phyloP scores from a whole-genome alignment of 2,797 vertebrate genomes.

The Staurois parvus region DNA sequence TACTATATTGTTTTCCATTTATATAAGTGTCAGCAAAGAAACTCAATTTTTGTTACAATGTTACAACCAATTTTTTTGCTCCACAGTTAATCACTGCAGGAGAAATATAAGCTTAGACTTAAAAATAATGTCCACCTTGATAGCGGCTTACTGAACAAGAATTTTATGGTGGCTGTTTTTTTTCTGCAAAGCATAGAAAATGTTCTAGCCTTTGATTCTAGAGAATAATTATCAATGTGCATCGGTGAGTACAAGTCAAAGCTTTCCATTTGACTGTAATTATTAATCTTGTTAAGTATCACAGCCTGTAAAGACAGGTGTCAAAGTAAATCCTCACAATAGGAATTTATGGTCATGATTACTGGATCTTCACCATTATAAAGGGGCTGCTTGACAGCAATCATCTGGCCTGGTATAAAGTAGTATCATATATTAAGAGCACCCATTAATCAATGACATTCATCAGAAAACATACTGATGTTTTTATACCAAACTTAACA shows the following conservation, averaged over 20 bases:
- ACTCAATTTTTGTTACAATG: slow-evolving; percentile 41
- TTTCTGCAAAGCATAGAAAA: slow-evolving; percentile 35
- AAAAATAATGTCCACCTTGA: slow-evolving; percentile 50
- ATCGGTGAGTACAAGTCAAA: slow-evolving; percentile 47
- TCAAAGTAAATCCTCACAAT: slow-evolving; percentile 44
- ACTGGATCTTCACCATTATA: slow-evolving; percentile 44
- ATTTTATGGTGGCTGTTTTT: slow-evolving; percentile 43
- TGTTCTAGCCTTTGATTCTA: slow-evolving; percentile 61
- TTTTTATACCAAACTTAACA: neutral
- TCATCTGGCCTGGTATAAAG: slow-evolving; percentile 7
- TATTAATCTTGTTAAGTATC: slow-evolving; percentile 53
- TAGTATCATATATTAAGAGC: neutral
- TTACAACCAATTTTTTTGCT: slow-evolving; percentile 49
- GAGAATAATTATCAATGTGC: slow-evolving; percentile 56
- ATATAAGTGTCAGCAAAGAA: slow-evolving; percentile 27
- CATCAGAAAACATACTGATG: neutral
- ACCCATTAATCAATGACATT: neutral
- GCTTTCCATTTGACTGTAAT: slow-evolving; percentile 55
- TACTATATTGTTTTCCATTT: slow-evolving; percentile 35
- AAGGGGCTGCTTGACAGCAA: slow-evolving; percentile 30
- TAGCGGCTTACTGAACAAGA: slow-evolving; percentile 47
- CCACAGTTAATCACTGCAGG: slow-evolving; percentile 48
- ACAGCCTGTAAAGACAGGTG: slow-evolving; percentile 47
- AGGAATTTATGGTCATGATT: slow-evolving; percentile 37
- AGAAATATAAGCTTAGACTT: slow-evolving; percentile 37